These are phyloP conservation scores for Noctua pronuba DNA, from an alignment of 2,888 invertebrate genomes.

Conservation along the genomic window DNA sequence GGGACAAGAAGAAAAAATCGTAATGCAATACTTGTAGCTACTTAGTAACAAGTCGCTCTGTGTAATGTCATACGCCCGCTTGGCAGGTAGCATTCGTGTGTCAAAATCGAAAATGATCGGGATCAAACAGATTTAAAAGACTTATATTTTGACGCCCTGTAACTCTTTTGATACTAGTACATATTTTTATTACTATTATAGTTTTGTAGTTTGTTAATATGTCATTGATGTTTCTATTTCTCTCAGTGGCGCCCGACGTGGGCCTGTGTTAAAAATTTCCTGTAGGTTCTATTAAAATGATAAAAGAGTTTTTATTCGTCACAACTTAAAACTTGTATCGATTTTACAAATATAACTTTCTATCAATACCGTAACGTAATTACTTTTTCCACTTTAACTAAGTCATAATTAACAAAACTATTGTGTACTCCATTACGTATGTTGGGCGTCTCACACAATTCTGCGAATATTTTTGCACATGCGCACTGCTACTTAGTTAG, in stretches of 20 bases:
- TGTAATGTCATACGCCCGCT: background rate
- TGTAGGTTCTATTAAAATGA: background rate
- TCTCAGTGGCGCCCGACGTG: conserved; percentile 22
- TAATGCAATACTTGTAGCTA: background rate
- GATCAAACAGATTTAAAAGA: too few species aligned
- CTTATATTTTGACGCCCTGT: too few species aligned
- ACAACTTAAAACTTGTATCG: background rate
- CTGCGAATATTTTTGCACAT: conserved; percentile 24
- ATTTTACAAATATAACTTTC: background rate
- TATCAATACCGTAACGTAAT: background rate
- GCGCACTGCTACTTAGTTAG: conserved; percentile 19
- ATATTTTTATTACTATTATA: too few species aligned
- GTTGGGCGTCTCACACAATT: background rate
- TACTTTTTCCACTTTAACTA: background rate
- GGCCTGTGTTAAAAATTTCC: background rate
- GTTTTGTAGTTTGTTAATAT: too few species aligned
- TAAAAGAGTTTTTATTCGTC: background rate
- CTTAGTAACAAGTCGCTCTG: background rate
- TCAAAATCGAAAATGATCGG: background rate
- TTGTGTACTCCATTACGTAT: background rate
- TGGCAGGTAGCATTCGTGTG: background rate
- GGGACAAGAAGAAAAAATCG: background rate
- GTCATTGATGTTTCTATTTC: background rate
- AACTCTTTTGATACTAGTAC: too few species aligned
- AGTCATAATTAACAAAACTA: background rate